Conservation (phyloP, 2,113 vertebrate species). For the Sorex fumeus region DNA sequence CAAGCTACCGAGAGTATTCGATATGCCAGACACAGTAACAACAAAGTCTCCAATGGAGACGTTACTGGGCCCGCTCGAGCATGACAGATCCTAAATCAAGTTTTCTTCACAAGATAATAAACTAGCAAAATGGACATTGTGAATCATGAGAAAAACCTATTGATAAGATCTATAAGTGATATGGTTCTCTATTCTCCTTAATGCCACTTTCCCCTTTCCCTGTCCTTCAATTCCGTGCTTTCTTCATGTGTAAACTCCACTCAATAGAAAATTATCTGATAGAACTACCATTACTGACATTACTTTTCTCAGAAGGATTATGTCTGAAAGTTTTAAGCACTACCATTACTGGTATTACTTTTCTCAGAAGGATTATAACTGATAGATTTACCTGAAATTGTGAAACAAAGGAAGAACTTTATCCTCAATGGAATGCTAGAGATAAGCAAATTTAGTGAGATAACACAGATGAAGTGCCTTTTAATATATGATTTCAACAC, state of each 20-base stretch:
- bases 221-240: slow-evolving; percentile 41
- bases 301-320: slow-evolving; percentile 37
- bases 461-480: slow-evolving; percentile 49
- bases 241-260: slow-evolving; percentile 18
- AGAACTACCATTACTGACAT: not conserved
- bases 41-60: too few relatives aligned
- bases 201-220: not conserved
- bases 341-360: slow-evolving; percentile 26
- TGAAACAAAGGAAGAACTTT: slow-evolving; percentile 49
- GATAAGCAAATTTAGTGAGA: slow-evolving; percentile 74
- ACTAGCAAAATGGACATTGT: not conserved
- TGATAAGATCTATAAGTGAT: not conserved
- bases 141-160: not conserved
- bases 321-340: slow-evolving; percentile 29
- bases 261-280: slow-evolving; percentile 29
- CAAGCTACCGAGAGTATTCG: too few relatives aligned
- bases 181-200: not conserved
- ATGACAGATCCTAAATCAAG: not conserved
- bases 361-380: slow-evolving; percentile 17
- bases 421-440: slow-evolving; percentile 55
- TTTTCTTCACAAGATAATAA: not conserved
- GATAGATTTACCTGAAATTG: slow-evolving; percentile 51
- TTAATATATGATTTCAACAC: slow-evolving; percentile 62
- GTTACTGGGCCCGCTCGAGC: too few relatives aligned
- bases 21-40: too few relatives aligned